Conservation (phyloP, 2,113 vertebrate genomes). For the Onychorhynchus coronatus region DNA sequence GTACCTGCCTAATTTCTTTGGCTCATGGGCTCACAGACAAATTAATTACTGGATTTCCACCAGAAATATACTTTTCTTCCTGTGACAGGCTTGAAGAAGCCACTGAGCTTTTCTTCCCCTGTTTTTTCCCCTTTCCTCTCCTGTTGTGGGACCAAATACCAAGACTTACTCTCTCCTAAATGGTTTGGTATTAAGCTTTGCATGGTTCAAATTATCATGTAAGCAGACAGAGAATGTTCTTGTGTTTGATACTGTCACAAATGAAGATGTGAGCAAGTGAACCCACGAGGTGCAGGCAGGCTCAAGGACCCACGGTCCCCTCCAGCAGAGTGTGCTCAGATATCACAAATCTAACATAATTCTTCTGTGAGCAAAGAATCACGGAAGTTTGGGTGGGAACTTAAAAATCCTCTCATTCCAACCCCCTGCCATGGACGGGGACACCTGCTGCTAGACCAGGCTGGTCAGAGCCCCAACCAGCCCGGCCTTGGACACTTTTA, state of each 20-base stretch:
- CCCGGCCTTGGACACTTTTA: neutral
- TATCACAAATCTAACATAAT: accelerated
- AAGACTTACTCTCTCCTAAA: neutral
- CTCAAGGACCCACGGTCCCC: accelerated
- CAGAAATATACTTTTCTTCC: neutral
- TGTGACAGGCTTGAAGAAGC: neutral
- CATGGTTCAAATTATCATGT: accelerated
- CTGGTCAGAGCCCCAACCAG: neutral
- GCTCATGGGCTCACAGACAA: neutral
- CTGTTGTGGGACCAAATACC: accelerated
- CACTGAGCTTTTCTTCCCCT: neutral
- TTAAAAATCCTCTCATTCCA: neutral
- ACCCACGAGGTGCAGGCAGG: accelerated
- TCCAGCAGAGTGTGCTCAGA: accelerated
- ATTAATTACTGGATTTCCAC: neutral
- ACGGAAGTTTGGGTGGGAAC: accelerated
- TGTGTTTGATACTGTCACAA: accelerated
- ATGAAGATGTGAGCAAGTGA: accelerated
- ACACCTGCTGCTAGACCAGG: neutral
- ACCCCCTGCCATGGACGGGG: too few relatives aligned
- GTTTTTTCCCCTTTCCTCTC: neutral
- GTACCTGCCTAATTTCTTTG: neutral
- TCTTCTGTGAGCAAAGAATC: accelerated
- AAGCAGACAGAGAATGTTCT: accelerated
- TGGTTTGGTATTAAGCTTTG: accelerated